These are phyloP conservation scores for Chelmon rostratus DNA, from an alignment of 2,797 vertebrate genomes.

Conservation along the genomic window DNA sequence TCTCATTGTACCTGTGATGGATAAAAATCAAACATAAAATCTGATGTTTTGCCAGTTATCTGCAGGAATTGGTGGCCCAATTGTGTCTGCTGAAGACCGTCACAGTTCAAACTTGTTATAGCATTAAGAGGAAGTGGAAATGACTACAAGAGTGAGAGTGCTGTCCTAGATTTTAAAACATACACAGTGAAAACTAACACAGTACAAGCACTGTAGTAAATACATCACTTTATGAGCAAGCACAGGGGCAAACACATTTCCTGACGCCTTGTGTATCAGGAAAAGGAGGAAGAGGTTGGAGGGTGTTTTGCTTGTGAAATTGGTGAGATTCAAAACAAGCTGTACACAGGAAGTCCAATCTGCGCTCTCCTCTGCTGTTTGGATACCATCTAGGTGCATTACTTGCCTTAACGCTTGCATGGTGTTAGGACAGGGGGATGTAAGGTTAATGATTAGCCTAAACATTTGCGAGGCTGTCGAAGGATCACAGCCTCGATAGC, in stretches of 20 bases:
- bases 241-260: conserved; percentile 23
- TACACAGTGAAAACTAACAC: conserved; percentile 17
- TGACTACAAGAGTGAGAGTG: background rate
- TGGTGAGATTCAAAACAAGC: conserved; percentile 23
- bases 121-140: conserved; percentile 7
- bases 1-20: background rate
- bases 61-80: background rate
- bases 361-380: conserved; percentile 4
- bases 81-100: background rate
- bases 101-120: conserved; percentile 1
- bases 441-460: background rate
- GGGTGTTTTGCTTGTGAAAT: conserved; percentile 12
- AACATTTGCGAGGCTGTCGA: background rate
- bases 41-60: background rate
- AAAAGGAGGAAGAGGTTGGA: conserved; percentile 19
- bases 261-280: conserved; percentile 9
- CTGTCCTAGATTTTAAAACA: conserved; percentile 14
- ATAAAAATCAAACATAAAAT: background rate
- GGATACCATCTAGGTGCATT: background rate
- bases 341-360: conserved; percentile 10
- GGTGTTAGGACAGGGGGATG: background rate
- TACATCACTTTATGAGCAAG: background rate
- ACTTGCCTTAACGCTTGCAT: background rate
- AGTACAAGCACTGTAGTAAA: background rate
- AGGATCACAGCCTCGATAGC: background rate